phyloP scores from a whole-genome alignment of 2,797 vertebrate genomes.

The Cyprinodon diabolis region DNA sequence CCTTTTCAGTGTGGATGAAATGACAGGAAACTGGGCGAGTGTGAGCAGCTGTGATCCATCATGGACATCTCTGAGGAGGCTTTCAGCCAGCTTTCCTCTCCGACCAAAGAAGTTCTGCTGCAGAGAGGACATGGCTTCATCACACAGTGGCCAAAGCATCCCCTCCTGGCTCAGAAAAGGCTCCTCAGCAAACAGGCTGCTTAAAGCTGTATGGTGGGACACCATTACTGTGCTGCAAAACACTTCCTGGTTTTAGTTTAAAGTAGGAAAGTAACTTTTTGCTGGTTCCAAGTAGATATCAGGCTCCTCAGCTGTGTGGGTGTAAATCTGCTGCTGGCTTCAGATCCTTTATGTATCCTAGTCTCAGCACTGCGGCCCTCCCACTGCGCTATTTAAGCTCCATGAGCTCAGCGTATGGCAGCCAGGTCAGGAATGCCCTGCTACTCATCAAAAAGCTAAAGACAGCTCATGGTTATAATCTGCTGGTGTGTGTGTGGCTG shows the following conservation, averaged over 20 bases:
- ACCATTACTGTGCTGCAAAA: slow-evolving; percentile 38
- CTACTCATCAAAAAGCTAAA: slow-evolving; percentile 61
- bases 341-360: slow-evolving; percentile 59
- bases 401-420: slow-evolving; percentile 71
- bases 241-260: background rate
- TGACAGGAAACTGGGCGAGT: slow-evolving; percentile 45
- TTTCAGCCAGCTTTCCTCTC: slow-evolving; percentile 61
- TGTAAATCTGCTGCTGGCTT: slow-evolving; percentile 13
- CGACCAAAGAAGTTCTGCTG: slow-evolving; percentile 71
- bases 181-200: slow-evolving; percentile 68
- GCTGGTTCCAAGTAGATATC: background rate
- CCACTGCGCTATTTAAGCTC: slow-evolving; percentile 55
- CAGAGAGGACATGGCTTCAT: slow-evolving; percentile 50
- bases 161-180: slow-evolving; percentile 69
- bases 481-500: slow-evolving; percentile 15
- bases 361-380: slow-evolving; percentile 33
- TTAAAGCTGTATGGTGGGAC: slow-evolving; percentile 58
- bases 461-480: slow-evolving; percentile 56
- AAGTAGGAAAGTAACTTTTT: background rate
- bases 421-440: slow-evolving; percentile 57
- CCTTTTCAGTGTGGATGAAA: slow-evolving; percentile 51
- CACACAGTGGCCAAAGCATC: slow-evolving; percentile 65
- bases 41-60: slow-evolving; percentile 48
- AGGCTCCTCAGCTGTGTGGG: slow-evolving; percentile 1
- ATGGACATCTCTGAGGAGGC: slow-evolving; percentile 66